These are phyloP conservation scores for Frieseomelitta varia DNA, from an alignment of 1,140 invertebrate genomes.

Conservation along the genomic window DNA sequence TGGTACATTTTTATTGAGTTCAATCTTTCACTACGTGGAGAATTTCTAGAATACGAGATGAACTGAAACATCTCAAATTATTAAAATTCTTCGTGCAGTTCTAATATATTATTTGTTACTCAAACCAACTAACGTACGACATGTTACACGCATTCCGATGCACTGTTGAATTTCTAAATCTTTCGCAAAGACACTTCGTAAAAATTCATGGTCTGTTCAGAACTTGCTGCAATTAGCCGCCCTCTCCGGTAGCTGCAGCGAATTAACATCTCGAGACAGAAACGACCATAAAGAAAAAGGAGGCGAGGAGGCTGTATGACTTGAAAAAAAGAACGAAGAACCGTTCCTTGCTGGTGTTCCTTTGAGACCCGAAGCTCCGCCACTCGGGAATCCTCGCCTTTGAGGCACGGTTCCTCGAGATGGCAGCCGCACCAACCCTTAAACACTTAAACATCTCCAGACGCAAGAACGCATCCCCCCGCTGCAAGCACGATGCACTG, in stretches of 20 bases:
- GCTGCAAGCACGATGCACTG: conserved; percentile 35
- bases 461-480: not conserved
- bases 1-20: too few species aligned
- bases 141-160: too few species aligned
- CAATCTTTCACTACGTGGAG: too few species aligned
- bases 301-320: too few species aligned
- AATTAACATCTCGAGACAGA: conserved; percentile 27
- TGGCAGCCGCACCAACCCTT: not conserved
- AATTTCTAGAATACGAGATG: too few species aligned
- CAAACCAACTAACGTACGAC: too few species aligned
- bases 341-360: not conserved
- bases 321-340: not conserved
- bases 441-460: not conserved
- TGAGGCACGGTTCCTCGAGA: conserved; percentile 22
- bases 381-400: conserved; percentile 20
- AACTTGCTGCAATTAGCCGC: conserved; percentile 15
- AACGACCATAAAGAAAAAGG: not conserved
- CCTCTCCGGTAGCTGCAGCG: not conserved
- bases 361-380: conserved; percentile 7
- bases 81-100: too few species aligned
- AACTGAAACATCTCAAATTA: too few species aligned
- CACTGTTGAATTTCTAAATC: too few species aligned
- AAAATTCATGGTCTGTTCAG: not conserved
- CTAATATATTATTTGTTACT: too few species aligned
- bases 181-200: too few species aligned